Conservation (phyloP, 2,113 vertebrate genomes). For the Callorhinus ursinus region DNA sequence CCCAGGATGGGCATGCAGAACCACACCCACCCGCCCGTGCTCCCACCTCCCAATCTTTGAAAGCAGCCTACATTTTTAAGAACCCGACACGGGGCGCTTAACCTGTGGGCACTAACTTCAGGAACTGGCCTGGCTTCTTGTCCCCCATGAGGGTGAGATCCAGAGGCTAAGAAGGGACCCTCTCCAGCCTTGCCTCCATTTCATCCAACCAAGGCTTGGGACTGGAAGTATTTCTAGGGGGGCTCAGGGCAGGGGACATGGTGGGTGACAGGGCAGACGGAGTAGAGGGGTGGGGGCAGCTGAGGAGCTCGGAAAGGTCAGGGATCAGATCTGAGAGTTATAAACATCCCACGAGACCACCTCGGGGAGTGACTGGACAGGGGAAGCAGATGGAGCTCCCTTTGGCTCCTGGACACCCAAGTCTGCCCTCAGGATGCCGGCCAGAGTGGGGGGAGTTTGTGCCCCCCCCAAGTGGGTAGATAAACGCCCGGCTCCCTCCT, state of each 20-base stretch:
- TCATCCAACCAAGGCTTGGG: not conserved
- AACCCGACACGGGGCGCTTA: not conserved
- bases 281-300: too few species aligned
- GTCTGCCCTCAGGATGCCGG: not conserved
- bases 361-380: not conserved
- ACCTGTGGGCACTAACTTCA: not conserved
- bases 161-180: not conserved
- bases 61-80: not conserved
- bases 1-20: rapidly evolving
- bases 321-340: not conserved
- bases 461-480: not conserved
- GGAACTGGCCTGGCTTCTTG: not conserved
- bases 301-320: not conserved
- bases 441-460: too few species aligned
- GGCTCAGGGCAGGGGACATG: not conserved
- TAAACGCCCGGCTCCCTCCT: not conserved
- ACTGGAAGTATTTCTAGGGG: not conserved
- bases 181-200: not conserved
- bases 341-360: not conserved
- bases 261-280: not conserved
- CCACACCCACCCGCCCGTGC: rapidly evolving
- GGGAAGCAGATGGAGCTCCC: not conserved
- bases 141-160: not conserved
- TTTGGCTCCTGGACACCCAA: not conserved
- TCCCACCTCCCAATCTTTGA: not conserved